Percentiles rank a stretch among this genome's conserved stretches.
These are phyloP conservation scores for Suillia variegata DNA, from an alignment of 2,888 invertebrate species.

Conservation along the genomic window DNA sequence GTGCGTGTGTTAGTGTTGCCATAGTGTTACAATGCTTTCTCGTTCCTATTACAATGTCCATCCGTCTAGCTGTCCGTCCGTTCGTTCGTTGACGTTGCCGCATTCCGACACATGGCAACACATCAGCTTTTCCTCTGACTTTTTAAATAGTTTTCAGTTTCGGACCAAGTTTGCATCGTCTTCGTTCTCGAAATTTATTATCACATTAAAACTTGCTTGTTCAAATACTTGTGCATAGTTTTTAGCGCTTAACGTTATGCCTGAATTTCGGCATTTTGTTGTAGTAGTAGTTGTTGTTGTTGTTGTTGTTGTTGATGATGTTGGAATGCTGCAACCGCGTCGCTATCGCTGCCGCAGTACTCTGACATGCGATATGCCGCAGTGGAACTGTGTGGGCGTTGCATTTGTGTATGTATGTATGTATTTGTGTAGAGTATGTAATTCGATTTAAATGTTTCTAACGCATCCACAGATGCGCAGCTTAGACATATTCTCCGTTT, in stretches of 20 bases:
- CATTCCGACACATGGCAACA: constrained; percentile 25
- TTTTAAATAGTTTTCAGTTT: constrained; percentile 46
- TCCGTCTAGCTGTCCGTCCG: constrained; percentile 5
- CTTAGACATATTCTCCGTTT: neutral
- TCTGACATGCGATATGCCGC: too few relatives aligned
- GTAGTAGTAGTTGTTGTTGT: too few relatives aligned
- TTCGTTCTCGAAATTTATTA: constrained; percentile 46
- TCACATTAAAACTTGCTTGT: constrained; percentile 43
- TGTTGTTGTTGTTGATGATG: too few relatives aligned
- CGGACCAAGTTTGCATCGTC: neutral
- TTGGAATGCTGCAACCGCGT: too few relatives aligned
- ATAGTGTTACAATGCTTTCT: too few relatives aligned
- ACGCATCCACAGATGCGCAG: neutral
- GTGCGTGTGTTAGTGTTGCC: neutral
- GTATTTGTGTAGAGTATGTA: neutral
- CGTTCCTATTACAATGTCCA: too few relatives aligned
- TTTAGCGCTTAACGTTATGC: constrained; percentile 31
- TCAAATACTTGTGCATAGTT: constrained; percentile 45
- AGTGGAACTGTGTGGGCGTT: neutral
- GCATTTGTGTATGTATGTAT: neutral
- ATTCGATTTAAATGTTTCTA: neutral
- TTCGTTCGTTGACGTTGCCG: neutral
- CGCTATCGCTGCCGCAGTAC: too few relatives aligned
- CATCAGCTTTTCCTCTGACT: constrained; percentile 42
- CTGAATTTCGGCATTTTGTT: neutral